Evolutionary conservation across 2,888 invertebrate species (phyloP).

Genomic region (Minunthozetes semirufus): DNA sequence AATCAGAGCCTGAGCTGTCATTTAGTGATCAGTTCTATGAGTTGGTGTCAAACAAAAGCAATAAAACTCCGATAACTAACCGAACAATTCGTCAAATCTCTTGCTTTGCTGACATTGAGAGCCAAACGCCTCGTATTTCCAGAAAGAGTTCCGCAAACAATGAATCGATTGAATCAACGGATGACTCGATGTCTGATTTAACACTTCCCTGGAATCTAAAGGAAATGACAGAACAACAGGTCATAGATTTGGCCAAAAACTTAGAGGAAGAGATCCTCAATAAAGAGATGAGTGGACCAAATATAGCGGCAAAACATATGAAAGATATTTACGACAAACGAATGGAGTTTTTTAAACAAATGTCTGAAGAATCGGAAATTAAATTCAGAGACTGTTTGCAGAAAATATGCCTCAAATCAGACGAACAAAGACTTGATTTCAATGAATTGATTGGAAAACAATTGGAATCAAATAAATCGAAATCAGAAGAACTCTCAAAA

Average conservation of each 20-base stretch:
- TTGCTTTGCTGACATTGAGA: conserved; percentile 7
- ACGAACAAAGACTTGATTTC: neutral
- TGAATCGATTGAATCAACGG: neutral
- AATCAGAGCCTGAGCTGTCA: neutral
- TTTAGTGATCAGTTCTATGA: neutral
- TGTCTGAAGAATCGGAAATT: neutral
- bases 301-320: neutral
- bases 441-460: neutral
- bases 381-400: neutral
- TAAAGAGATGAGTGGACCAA: neutral
- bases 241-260: conserved; percentile 3
- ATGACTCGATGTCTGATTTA: neutral
- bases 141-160: neutral
- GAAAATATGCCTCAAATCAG: neutral
- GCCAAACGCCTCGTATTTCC: neutral
- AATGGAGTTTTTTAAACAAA: neutral
- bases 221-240: neutral
- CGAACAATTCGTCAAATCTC: neutral
- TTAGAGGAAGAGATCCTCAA: neutral
- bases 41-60: neutral
- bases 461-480: neutral
- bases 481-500: neutral
- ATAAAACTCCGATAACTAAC: neutral
- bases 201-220: neutral
- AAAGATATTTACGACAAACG: neutral